phyloP scores from a whole-genome alignment of 2,888 invertebrate genomes.

The Myopa testacea region DNA sequence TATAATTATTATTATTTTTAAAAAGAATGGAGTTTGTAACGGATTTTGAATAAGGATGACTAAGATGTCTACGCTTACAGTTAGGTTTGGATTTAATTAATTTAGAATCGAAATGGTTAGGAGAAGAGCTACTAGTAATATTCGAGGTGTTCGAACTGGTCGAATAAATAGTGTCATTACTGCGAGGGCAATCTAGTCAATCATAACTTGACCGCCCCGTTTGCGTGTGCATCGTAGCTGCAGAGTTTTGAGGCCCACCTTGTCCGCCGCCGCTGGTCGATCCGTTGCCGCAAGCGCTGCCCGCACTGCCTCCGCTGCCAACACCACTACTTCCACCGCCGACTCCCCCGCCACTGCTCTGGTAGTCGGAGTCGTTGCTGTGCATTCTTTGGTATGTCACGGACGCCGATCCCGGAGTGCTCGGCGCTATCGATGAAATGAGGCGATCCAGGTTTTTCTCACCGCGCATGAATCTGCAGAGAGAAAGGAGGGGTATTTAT shows the following conservation, averaged over 20 bases:
- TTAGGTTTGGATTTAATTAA: constrained; percentile 36
- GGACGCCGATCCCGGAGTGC: constrained; percentile 79
- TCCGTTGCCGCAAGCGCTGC: constrained; percentile 42
- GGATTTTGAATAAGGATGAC: constrained; percentile 51
- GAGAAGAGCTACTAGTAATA: constrained; percentile 35
- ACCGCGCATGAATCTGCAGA: constrained; percentile 87
- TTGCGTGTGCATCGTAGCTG: constrained; percentile 62
- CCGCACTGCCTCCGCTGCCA: constrained; percentile 49
- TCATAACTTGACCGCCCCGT: constrained; percentile 72
- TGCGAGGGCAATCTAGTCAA: constrained; percentile 82
- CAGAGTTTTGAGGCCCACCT: constrained; percentile 68
- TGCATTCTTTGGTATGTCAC: constrained; percentile 86
- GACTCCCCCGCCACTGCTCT: constrained; percentile 54
- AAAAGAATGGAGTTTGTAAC: constrained; percentile 44
- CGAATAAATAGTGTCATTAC: constrained; percentile 39
- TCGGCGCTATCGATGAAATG: constrained; percentile 73
- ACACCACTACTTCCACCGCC: constrained; percentile 53
- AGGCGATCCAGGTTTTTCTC: constrained; percentile 73
- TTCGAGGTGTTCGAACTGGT: constrained; percentile 42
- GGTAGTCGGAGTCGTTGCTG: constrained; percentile 80
- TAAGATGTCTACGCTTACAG: constrained; percentile 48
- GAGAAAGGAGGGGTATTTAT: not conserved
- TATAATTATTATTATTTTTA: constrained; percentile 54
- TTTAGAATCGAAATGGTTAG: constrained; percentile 24
- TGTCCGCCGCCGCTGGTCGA: constrained; percentile 60